phyloP scores from a whole-genome alignment of 2,113 vertebrate genomes.

The Laticauda colubrina region DNA sequence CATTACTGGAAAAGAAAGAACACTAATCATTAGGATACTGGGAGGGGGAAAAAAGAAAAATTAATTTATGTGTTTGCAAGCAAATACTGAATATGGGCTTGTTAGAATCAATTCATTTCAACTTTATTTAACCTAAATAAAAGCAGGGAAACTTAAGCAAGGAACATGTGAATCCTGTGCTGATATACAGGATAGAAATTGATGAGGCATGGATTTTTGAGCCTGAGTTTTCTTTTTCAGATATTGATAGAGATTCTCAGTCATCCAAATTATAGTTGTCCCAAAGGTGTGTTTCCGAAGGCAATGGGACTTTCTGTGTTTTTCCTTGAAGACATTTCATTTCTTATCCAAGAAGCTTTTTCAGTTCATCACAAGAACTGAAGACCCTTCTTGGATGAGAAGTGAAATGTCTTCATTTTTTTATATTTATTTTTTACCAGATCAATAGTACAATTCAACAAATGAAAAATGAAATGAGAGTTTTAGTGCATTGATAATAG shows the following conservation, averaged over 20 bases:
- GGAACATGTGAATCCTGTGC: neutral
- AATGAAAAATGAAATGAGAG: neutral
- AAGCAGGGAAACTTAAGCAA: neutral
- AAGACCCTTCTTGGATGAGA: neutral
- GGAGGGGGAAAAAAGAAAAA: neutral
- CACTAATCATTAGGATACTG: neutral
- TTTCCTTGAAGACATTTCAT: neutral
- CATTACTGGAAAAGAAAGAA: neutral
- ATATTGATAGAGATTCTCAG: neutral
- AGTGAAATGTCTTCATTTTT: neutral
- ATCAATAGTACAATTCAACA: neutral
- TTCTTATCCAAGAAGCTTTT: neutral
- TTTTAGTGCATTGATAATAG: neutral
- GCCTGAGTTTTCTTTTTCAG: neutral
- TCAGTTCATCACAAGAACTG: neutral
- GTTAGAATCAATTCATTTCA: neutral
- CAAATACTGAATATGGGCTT: neutral
- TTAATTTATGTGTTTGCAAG: neutral
- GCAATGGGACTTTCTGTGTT: neutral
- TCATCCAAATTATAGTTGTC: neutral
- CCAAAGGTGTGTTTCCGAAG: neutral
- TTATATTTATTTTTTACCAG: neutral
- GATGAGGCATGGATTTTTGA: neutral
- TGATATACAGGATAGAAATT: neutral
- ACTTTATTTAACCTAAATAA: neutral